Evolutionary conservation across 2,888 invertebrate species (phyloP).

Genomic region (Meandrusa payeni): DNA sequence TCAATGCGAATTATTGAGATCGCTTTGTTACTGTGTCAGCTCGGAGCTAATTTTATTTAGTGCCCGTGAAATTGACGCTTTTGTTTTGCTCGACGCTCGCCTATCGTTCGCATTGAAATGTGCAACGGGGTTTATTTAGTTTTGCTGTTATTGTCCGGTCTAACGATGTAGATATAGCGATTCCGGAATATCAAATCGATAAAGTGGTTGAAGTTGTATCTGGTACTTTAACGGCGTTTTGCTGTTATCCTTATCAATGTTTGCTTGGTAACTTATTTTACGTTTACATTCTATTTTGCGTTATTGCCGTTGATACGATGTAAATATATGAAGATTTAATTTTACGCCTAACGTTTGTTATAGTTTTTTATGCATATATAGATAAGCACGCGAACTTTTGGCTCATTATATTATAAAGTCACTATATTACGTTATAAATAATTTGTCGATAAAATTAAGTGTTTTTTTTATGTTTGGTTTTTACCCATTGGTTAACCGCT

Average conservation of each 20-base stretch:
- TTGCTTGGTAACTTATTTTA: slow-evolving; percentile 29
- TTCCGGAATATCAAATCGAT: slow-evolving; percentile 46
- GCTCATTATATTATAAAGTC: too few species aligned
- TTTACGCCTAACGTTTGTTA: neutral
- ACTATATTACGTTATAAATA: too few species aligned
- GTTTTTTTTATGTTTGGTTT: too few species aligned
- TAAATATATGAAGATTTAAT: neutral
- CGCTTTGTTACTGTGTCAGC: slow-evolving; percentile 72
- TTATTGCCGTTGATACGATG: slow-evolving; percentile 30
- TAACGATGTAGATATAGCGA: slow-evolving; percentile 34
- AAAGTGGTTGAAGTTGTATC: slow-evolving; percentile 57
- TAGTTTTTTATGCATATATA: too few species aligned
- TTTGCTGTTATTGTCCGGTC: slow-evolving; percentile 25
- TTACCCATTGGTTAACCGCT: too few species aligned
- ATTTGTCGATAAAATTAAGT: too few species aligned
- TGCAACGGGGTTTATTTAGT: slow-evolving; percentile 30
- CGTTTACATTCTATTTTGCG: slow-evolving; percentile 30
- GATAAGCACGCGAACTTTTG: too few species aligned
- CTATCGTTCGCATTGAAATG: slow-evolving; percentile 55
- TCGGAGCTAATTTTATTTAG: slow-evolving; percentile 76
- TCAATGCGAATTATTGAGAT: slow-evolving; percentile 69
- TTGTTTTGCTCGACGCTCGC: slow-evolving; percentile 50
- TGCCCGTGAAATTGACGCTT: slow-evolving; percentile 71
- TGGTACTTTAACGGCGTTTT: slow-evolving; percentile 55
- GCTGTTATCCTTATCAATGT: slow-evolving; percentile 66